Conservation (phyloP, 2,113 vertebrate genomes). For the Thunnus thynnus region DNA sequence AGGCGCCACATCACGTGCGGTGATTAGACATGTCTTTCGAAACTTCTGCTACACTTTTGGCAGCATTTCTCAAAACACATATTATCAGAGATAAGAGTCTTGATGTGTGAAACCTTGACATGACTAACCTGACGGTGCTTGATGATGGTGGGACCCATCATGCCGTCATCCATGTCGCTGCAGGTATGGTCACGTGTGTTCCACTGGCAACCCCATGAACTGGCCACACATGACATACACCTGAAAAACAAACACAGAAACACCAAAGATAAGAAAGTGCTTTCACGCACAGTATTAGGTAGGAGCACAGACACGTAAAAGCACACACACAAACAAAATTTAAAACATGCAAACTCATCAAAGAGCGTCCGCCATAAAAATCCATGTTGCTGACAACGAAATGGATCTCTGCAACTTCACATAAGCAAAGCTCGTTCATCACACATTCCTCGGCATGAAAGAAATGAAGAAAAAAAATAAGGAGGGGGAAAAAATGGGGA, state of each 20-base stretch:
- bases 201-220: conserved; percentile 94
- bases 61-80: background rate
- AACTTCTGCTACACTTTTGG: conserved; percentile 26
- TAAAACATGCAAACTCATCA: conserved; percentile 79
- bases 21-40: conserved; percentile 33
- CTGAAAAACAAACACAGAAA: conserved; percentile 73
- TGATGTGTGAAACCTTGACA: background rate
- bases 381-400: conserved; percentile 78
- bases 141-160: conserved; percentile 79
- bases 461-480: conserved; percentile 51
- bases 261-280: conserved; percentile 18
- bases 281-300: conserved; percentile 10
- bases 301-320: conserved; percentile 75
- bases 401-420: conserved; percentile 79
- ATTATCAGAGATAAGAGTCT: background rate
- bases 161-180: conserved; percentile 83
- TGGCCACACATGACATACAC: conserved; percentile 92
- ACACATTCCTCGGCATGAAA: conserved; percentile 69
- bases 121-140: conserved; percentile 88
- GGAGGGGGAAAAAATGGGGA: conserved; percentile 35
- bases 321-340: conserved; percentile 44
- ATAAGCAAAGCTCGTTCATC: conserved; percentile 85
- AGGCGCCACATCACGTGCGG: background rate
- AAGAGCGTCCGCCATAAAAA: conserved; percentile 68
- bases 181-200: conserved; percentile 88